Base-by-base conservation (phyloP, 2,113 vertebrate genomes). In the Macquaria australasica region DNA sequence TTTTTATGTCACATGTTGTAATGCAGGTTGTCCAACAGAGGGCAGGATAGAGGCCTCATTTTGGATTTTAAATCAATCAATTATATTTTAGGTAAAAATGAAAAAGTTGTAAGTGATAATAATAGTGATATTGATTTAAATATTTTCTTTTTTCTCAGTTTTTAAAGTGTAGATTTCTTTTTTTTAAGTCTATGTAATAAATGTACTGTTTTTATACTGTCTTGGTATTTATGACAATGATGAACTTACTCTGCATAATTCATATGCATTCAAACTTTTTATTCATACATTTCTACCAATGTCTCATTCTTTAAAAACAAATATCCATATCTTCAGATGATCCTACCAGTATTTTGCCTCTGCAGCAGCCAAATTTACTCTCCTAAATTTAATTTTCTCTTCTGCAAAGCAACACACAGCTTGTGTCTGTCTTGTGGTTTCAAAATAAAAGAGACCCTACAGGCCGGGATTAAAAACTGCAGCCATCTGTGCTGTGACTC, bases 11-110 rank as follows among this genome's bases (percentile, higher is more conserved):
- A 16, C 8, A 59, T 50, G 25, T 67, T 39, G 9, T 74, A 20
- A n/a, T 48, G 37, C 43, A 56, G 8, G 3, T 71, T 71, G 25
- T 56, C 77, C 83, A 76, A 2, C n/a, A 76, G 71, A 56, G 58
- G 72, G 78, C 51, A 56, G 15, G 6, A 63, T 5, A 63, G 12
- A 45, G 16, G 8, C 2, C 4, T 64, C 34, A 73, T 25, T 56
- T 39, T 72, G 11, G 10, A 72, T 9, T 72, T 4, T 41, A 25
- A 25, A 56, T 56, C 55, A 56, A 10, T n/a, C n/a, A n/a, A n/a
- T 3, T 14, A 48, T 48, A 48, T 48, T 48, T 15, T 48, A 48
- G 12, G 43, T 12, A 14, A 48, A 48, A 12, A 48, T 12, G 14
- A 48, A 48, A 48, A 48, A 15, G 43, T 45, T 45, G 45, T 15